Conservation (phyloP, 2,113 vertebrate genomes). For the Larimichthys polyactis region DNA sequence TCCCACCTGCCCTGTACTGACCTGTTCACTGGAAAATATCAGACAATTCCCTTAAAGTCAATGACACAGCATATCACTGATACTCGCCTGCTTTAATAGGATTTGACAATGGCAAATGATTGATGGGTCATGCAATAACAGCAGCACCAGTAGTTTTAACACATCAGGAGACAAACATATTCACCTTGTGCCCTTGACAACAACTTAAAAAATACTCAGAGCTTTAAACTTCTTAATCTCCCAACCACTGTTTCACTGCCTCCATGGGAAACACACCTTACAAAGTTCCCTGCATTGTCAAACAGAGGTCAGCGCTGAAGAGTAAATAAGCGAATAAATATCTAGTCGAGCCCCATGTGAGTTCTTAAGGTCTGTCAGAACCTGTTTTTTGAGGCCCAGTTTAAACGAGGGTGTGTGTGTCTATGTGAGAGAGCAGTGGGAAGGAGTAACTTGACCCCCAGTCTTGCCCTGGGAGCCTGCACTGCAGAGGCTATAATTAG, state of each 20-base stretch:
- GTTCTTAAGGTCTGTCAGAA: slow-evolving; percentile 58
- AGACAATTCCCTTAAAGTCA: background rate
- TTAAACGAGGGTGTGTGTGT: slow-evolving; percentile 40
- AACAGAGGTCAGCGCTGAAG: slow-evolving; percentile 39
- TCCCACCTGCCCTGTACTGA: slow-evolving; percentile 4
- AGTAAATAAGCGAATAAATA: slow-evolving; percentile 67
- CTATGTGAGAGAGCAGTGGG: slow-evolving; percentile 29
- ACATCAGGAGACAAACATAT: background rate
- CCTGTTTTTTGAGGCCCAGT: slow-evolving; percentile 51
- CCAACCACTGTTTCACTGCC: background rate
- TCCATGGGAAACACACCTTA: slow-evolving; percentile 26
- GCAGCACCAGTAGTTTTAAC: background rate
- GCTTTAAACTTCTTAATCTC: slow-evolving; percentile 31
- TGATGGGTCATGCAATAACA: background rate
- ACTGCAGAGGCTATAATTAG: slow-evolving; percentile 77
- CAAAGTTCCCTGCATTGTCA: slow-evolving; percentile 22
- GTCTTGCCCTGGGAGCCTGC: slow-evolving; percentile 73
- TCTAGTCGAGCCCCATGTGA: slow-evolving; percentile 22
- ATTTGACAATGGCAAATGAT: background rate
- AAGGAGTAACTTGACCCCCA: slow-evolving; percentile 76
- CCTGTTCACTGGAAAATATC: slow-evolving; percentile 9
- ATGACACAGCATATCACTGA: background rate
- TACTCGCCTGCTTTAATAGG: background rate
- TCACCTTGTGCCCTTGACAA: slow-evolving; percentile 3
- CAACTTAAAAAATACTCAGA: slow-evolving; percentile 2